These are phyloP conservation scores for Aphrophora alni DNA, from an alignment of 2,888 invertebrate species.

Conservation along the genomic window DNA sequence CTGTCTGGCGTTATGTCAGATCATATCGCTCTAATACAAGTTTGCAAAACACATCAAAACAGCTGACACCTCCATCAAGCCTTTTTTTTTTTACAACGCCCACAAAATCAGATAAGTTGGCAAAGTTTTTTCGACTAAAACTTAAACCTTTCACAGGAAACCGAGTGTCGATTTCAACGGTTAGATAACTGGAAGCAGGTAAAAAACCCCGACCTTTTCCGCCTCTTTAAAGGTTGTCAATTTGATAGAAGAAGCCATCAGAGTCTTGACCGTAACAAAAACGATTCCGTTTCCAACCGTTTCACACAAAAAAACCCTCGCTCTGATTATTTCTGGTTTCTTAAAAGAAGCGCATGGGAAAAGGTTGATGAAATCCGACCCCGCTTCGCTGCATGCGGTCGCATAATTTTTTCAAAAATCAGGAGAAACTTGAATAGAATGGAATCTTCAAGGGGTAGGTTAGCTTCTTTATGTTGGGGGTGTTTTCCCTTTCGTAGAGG, in stretches of 20 bases:
- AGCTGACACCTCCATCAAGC: neutral
- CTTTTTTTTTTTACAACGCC: neutral
- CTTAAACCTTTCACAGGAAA: conserved; percentile 2
- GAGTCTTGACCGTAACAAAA: neutral
- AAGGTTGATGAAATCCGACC: neutral
- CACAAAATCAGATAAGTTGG: neutral
- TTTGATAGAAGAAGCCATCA: neutral
- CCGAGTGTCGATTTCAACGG: neutral
- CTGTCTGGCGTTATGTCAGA: neutral
- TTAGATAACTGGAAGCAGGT: neutral
- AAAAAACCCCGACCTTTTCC: neutral
- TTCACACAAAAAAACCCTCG: neutral
- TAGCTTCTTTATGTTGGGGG: neutral
- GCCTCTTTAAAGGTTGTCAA: neutral
- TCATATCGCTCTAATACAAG: neutral
- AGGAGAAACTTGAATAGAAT: neutral
- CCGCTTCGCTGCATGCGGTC: neutral
- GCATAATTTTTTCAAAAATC: neutral
- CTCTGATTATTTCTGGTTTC: neutral
- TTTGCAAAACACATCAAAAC: neutral
- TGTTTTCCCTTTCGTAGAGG: neutral
- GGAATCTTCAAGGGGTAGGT: neutral
- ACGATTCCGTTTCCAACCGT: too few relatives aligned
- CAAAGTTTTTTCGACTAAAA: neutral
- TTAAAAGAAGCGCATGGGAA: neutral